Evolutionary conservation across 2,888 invertebrate species (phyloP).

Genomic region (Raillietiella orientalis): DNA sequence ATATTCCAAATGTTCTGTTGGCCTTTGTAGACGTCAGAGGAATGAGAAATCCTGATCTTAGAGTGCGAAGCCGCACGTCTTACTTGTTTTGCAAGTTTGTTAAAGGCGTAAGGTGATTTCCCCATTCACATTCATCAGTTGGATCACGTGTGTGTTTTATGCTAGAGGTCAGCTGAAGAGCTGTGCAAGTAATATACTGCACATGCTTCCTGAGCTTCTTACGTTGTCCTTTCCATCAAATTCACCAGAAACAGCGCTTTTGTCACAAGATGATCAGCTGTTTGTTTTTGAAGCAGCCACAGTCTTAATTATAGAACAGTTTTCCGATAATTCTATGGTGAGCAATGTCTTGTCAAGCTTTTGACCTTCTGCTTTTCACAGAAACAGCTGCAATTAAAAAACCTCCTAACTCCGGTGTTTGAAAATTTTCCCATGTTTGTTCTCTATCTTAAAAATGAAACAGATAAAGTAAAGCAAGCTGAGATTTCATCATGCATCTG

Average conservation of each 20-base stretch:
- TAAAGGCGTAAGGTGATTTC: slow-evolving; percentile 17
- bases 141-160: too few species aligned
- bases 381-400: slow-evolving; percentile 15
- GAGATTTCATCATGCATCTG: slow-evolving; percentile 10
- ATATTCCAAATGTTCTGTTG: slow-evolving; percentile 15
- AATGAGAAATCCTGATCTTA: slow-evolving; percentile 14
- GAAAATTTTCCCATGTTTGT: slow-evolving; percentile 14
- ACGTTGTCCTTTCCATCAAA: neutral
- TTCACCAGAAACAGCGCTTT: slow-evolving; percentile 9
- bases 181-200: too few species aligned
- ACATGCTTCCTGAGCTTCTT: too few species aligned
- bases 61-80: slow-evolving; percentile 18
- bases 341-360: too few species aligned
- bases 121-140: too few species aligned
- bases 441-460: too few species aligned
- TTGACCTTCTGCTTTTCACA: slow-evolving; percentile 8
- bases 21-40: slow-evolving; percentile 19
- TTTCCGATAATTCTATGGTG: too few species aligned
- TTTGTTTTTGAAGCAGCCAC: slow-evolving; percentile 22
- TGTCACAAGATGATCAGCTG: slow-evolving; percentile 19
- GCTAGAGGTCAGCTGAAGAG: too few species aligned
- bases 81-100: slow-evolving; percentile 22
- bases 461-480: too few species aligned
- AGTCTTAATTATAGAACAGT: slow-evolving; percentile 19
- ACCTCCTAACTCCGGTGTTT: slow-evolving; percentile 16